Evolutionary conservation across 2,113 vertebrate species (phyloP), one percentile per base, ranked within the genome.

Genomic region (Clupea harengus): DNA sequence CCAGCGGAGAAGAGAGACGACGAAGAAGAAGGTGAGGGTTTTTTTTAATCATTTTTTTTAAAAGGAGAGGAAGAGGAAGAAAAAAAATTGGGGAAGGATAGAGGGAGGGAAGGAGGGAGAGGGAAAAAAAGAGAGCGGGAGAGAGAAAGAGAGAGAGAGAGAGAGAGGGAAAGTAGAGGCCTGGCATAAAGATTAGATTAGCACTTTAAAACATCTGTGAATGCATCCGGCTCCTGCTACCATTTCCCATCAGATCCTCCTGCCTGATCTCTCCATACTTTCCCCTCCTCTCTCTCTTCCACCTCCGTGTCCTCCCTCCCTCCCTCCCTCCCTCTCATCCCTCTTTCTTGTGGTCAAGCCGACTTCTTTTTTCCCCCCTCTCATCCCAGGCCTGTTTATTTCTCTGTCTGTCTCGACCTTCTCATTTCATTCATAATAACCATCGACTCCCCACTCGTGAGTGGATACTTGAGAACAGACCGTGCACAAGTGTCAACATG

Each of bases 181-280:
- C 94, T 95, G 95, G 94, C 93, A 92, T 93, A 93, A 90, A 94
- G 93, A 95, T 96, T 93, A 95, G 94, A 95, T 95, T 95, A 94
- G 93, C 93, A 92, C 94, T 95, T 95, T 93, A 93, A 94, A 96
- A 96, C 95, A 96, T 95, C 94, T 96, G 95, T 92, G 92, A 92
- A 92, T 90, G 93, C 87, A 90, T 94, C 94, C 89, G 89, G 92
- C 91, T 92, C 88, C 83, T 91, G 90, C 91, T 92, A 92, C 92
- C 13, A 88, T 90, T 94, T 94, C 93, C 92, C 89, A 88, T 92
- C 90, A 93, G 92, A 94, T 94, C 90, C 64, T 72, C 90, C 91
- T 90, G 89, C 91, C 92, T 89, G 91, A 92, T 93, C 92, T 93
- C 89, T 89, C 89, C 91, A 93, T 92, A 93, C 91, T 89, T 91